Evolutionary conservation across 2,113 vertebrate species (phyloP).

Genomic region (Pachypanchax playfairii): DNA sequence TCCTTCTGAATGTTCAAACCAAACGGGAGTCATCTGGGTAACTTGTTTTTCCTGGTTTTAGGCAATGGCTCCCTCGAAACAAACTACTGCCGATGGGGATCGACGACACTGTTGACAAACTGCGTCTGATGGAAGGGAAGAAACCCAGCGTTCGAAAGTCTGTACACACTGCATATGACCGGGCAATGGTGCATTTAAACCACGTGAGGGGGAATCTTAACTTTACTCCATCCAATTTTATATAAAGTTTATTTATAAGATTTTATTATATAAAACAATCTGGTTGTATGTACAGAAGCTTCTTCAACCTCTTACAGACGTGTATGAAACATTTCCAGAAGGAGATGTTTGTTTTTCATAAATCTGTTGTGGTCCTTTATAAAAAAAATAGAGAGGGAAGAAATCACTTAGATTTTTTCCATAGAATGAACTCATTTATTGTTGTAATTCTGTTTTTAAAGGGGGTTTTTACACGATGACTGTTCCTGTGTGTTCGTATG

Average conservation of each 20-base stretch:
- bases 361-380: slow-evolving; percentile 38
- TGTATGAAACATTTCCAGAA: slow-evolving; percentile 16
- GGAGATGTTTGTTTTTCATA: slow-evolving; percentile 24
- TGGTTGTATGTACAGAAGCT: slow-evolving; percentile 35
- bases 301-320: slow-evolving; percentile 27
- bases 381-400: slow-evolving; percentile 20
- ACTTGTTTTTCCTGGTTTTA: slow-evolving; percentile 60
- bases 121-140: slow-evolving; percentile 94
- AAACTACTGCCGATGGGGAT: slow-evolving; percentile 90
- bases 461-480: slow-evolving; percentile 65
- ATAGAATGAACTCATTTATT: slow-evolving; percentile 45
- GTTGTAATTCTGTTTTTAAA: slow-evolving; percentile 26
- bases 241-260: slow-evolving; percentile 76
- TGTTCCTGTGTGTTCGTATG: slow-evolving; percentile 58
- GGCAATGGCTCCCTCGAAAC: slow-evolving; percentile 96
- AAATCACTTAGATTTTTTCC: slow-evolving; percentile 46
- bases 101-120: slow-evolving; percentile 95
- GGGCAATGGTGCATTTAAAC: slow-evolving; percentile 93
- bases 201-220: slow-evolving; percentile 87
- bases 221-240: slow-evolving; percentile 88
- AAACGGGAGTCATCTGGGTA: background rate
- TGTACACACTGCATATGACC: slow-evolving; percentile 93
- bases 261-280: slow-evolving; percentile 35
- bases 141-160: slow-evolving; percentile 97
- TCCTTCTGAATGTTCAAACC: slow-evolving; percentile 13